These are phyloP conservation scores for Drosophila limbata DNA, from an alignment of 2,888 invertebrate genomes.

Conservation along the genomic window DNA sequence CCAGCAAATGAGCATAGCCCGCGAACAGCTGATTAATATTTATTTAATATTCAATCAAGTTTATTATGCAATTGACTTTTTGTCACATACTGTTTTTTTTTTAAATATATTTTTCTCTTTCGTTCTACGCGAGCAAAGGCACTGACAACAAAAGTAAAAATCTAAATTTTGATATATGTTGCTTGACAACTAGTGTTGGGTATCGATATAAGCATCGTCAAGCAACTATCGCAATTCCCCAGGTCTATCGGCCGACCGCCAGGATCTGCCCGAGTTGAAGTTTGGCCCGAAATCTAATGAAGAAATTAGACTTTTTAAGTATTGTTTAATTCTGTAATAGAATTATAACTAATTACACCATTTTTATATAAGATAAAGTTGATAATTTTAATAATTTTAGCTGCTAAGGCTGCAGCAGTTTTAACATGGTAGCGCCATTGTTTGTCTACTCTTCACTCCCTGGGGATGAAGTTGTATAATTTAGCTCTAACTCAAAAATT, in stretches of 20 bases:
- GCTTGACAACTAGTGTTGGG: not conserved
- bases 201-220: not conserved
- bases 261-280: no score
- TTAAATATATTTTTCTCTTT: not conserved
- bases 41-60: not conserved
- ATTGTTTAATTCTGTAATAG: no score
- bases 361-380: no score
- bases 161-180: not conserved
- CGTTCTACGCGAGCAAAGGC: not conserved
- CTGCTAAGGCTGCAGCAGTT: no score
- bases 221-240: slow-evolving; percentile 8
- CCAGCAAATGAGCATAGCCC: not conserved
- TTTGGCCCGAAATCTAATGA: no score
- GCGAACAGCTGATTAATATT: slow-evolving; percentile 5
- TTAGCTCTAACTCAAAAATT: no score
- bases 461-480: no score
- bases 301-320: no score
- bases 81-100: not conserved
- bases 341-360: no score
- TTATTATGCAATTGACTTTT: not conserved
- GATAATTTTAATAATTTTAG: no score
- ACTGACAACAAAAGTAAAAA: not conserved
- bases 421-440: no score
- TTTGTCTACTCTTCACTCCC: no score
- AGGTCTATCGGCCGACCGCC: not conserved